phyloP scores from a whole-genome alignment of 1,140 invertebrate species.

The Cyclargus thomasi region DNA sequence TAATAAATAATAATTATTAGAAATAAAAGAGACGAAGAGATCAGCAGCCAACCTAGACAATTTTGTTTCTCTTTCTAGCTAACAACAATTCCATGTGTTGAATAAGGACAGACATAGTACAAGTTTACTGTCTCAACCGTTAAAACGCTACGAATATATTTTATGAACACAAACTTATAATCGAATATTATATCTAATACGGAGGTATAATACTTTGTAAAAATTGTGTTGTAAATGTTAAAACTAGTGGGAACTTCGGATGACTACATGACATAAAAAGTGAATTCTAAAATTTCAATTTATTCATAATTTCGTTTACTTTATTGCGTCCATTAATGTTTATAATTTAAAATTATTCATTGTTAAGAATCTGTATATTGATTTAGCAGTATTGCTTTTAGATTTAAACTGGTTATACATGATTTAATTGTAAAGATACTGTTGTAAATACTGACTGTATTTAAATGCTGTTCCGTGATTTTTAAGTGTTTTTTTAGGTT shows the following conservation, averaged over 20 bases:
- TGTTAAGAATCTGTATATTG: too few species aligned
- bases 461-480: neutral
- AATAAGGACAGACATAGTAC: neutral
- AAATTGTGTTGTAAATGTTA: constrained; percentile 5
- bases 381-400: neutral
- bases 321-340: neutral
- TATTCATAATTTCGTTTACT: neutral
- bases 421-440: neutral
- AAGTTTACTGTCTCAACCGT: neutral
- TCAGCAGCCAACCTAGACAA: neutral
- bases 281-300: neutral
- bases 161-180: constrained; percentile 20
- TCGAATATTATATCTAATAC: constrained; percentile 17
- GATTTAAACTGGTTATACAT: neutral
- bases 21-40: neutral
- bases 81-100: neutral
- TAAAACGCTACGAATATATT: constrained; percentile 5
- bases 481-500: neutral
- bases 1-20: neutral
- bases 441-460: neutral
- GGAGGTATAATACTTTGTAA: constrained; percentile 22
- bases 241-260: neutral
- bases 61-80: neutral
- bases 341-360: neutral
- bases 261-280: neutral